Conservation (phyloP, 1,140 invertebrate genomes). For the Camponotus floridanus region DNA sequence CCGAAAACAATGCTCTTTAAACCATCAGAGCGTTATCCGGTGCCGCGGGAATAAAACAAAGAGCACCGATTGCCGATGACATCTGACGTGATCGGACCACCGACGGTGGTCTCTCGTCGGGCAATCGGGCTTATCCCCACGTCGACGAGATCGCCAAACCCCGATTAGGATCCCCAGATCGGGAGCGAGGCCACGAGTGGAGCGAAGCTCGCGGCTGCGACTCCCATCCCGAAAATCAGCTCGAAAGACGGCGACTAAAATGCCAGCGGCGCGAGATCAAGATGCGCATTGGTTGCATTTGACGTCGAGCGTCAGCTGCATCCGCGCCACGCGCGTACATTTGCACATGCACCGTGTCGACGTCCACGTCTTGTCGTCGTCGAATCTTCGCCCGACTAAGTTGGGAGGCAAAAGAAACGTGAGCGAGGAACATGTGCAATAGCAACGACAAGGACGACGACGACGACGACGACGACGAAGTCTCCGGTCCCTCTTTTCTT, state of each 20-base stretch:
- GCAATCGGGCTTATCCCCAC: constrained; percentile 54
- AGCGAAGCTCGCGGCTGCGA: constrained; percentile 56
- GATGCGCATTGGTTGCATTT: constrained; percentile 83
- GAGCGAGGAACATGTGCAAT: constrained; percentile 18
- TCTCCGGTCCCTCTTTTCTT: neutral
- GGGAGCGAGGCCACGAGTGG: constrained; percentile 62
- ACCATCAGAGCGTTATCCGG: neutral
- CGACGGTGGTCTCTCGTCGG: constrained; percentile 50
- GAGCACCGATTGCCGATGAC: constrained; percentile 61
- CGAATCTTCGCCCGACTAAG: constrained; percentile 53
- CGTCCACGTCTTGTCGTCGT: constrained; percentile 58
- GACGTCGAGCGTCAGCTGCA: constrained; percentile 83
- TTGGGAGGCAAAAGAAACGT: constrained; percentile 32
- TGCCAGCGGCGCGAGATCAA: constrained; percentile 76
- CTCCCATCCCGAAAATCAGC: constrained; percentile 72
- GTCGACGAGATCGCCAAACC: constrained; percentile 48
- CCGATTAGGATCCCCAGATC: constrained; percentile 44
- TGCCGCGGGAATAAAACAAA: constrained; percentile 52
- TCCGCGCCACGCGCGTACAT: constrained; percentile 76
- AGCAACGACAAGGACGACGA: constrained; percentile 57
- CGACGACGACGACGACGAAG: neutral
- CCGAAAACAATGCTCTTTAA: constrained; percentile 36
- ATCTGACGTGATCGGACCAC: constrained; percentile 65
- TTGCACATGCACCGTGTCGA: constrained; percentile 32
- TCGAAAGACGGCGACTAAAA: constrained; percentile 70